Conservation (phyloP, 2,797 vertebrate genomes). For the Brachyrhaphis roseni region DNA sequence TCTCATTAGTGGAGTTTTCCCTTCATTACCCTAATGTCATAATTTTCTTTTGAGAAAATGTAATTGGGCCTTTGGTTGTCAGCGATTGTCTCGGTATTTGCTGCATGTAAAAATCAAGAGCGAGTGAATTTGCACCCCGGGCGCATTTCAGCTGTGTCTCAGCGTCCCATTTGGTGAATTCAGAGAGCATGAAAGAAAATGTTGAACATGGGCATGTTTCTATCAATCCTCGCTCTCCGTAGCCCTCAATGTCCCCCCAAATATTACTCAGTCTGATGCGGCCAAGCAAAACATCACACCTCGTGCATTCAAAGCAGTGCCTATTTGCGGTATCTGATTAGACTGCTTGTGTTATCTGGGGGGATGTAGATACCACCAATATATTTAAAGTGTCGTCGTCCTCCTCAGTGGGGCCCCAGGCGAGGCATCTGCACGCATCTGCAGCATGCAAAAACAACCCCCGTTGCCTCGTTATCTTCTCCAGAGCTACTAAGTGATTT, state of each 20-base stretch:
- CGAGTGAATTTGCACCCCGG: constrained; percentile 54
- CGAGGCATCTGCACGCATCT: constrained; percentile 78
- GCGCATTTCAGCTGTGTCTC: constrained; percentile 51
- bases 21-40: constrained; percentile 77
- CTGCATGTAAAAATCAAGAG: constrained; percentile 49
- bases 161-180: constrained; percentile 44
- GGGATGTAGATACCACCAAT: constrained; percentile 47
- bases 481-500: constrained; percentile 81
- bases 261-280: constrained; percentile 27
- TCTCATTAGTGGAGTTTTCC: constrained; percentile 74
- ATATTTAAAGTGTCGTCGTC: constrained; percentile 58
- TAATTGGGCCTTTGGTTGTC: constrained; percentile 68
- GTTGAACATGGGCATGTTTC: constrained; percentile 34
- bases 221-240: constrained; percentile 10
- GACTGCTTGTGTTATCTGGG: constrained; percentile 58
- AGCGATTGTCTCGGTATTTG: constrained; percentile 57
- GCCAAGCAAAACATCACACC: constrained; percentile 27
- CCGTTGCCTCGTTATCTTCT: constrained; percentile 80
- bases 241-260: constrained; percentile 26
- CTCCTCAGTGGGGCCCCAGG: constrained; percentile 68
- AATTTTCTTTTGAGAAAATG: constrained; percentile 62
- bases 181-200: constrained; percentile 45
- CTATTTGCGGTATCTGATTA: constrained; percentile 51
- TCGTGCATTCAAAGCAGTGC: constrained; percentile 38
- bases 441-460: constrained; percentile 69